Base-by-base conservation (phyloP, 2,888 invertebrate species). In the Pegoplata infirma region DNA sequence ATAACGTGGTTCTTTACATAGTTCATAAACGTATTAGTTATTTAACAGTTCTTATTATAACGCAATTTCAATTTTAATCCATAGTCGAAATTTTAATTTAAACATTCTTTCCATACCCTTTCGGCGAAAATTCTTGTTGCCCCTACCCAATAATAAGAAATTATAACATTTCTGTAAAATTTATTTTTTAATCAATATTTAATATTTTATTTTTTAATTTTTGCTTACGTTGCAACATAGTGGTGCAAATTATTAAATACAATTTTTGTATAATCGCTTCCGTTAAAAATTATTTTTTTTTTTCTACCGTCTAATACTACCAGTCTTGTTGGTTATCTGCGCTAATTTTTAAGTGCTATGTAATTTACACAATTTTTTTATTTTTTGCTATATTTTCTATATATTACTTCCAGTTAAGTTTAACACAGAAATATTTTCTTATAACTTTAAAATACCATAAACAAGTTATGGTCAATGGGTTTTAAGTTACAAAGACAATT, bases 301-400 rank as follows among this genome's bases (percentile, higher is more conserved):
- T 16, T 44, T 4, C 7, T 8, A 28, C 46, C 46, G 56, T 23
- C 51, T 53, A n/a, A 17, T 19, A 14, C 21, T 53, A 32, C 28
- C 53, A 28, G 16, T 32, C 53, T 28, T 25, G 16, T 3, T 23
- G 28, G 28, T 28, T 28, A 7, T 14, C 44, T 67, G 78, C 19
- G 69, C 64, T 64, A 74, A 66, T 69, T 69, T 74, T 40, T 47
- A 49, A 69, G 53, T 74, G 68, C n/a, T 53, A 53, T 63, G 16
- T 69, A 59, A 59, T 73, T 78, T 78, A 32, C 68, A 69, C 58
- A 69, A 73, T 64, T 69, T 72, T 16, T 40, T 25, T 55, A 14
- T 46, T 69, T 21, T 3, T 16, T 72, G 55, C 12, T 14, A 36
- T 10, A 49, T 28, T 56, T 53, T 16, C 49, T 17, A 23, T 19